Conservation (phyloP, 2,888 invertebrate genomes). For the Nephrotoma guestfalica region DNA sequence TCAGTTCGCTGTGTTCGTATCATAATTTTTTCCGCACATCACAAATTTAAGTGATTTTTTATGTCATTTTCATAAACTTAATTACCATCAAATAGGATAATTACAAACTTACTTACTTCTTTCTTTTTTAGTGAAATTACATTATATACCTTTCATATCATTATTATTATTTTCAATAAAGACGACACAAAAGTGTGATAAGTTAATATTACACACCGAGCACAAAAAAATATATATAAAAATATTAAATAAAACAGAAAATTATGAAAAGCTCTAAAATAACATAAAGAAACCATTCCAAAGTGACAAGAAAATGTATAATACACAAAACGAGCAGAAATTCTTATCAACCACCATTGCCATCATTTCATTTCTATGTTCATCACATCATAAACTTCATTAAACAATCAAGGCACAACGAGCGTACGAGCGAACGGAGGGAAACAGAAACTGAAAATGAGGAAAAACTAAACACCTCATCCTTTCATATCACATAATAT, state of each 20-base stretch:
- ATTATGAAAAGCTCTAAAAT: neutral
- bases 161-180: neutral
- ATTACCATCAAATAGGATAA: neutral
- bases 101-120: neutral
- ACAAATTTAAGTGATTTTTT: neutral
- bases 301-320: neutral
- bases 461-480: neutral
- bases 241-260: neutral
- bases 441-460: neutral
- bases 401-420: neutral
- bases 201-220: neutral
- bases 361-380: neutral
- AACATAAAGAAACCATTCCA: neutral
- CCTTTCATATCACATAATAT: neutral
- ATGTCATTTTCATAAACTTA: neutral
- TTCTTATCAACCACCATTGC: neutral
- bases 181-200: neutral
- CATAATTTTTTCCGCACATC: neutral
- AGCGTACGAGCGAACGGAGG: neutral
- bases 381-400: neutral
- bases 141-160: neutral
- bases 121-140: neutral
- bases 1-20: neutral
- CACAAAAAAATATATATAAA: no score
- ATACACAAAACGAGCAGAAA: neutral